These are phyloP conservation scores for Myotis davidii DNA, from an alignment of 2,113 vertebrate species.

Conservation along the genomic window DNA sequence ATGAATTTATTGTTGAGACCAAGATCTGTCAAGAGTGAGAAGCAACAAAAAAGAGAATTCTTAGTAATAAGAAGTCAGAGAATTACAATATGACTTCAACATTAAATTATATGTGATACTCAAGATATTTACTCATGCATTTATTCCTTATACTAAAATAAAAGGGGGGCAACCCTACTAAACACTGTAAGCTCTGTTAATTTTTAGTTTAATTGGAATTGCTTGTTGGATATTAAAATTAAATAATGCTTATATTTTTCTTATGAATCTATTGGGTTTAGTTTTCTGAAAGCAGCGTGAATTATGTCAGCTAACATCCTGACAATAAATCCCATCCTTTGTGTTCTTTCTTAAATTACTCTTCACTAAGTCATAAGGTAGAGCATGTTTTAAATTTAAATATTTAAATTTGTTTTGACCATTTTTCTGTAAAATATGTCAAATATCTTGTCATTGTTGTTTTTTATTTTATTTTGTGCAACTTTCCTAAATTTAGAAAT, in stretches of 20 bases:
- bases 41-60: slow-evolving; percentile 61
- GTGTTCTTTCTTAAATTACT: slow-evolving; percentile 66
- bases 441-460: slow-evolving; percentile 70
- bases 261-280: slow-evolving; percentile 80
- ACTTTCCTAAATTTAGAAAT: slow-evolving; percentile 77
- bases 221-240: slow-evolving; percentile 81
- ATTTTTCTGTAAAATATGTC: slow-evolving; percentile 80
- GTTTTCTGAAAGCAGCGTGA: slow-evolving; percentile 78
- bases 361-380: slow-evolving; percentile 69
- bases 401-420: slow-evolving; percentile 73
- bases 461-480: slow-evolving; percentile 80
- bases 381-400: slow-evolving; percentile 50
- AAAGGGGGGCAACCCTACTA: slow-evolving; percentile 49
- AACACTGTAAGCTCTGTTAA: slow-evolving; percentile 78
- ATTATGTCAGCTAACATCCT: slow-evolving; percentile 73
- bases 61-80: slow-evolving; percentile 77
- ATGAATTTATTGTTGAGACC: slow-evolving; percentile 94
- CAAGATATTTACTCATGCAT: slow-evolving; percentile 86
- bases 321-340: slow-evolving; percentile 73
- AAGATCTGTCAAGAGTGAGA: slow-evolving; percentile 92
- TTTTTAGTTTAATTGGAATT: slow-evolving; percentile 74
- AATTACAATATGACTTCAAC: slow-evolving; percentile 76
- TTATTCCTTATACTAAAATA: slow-evolving; percentile 82
- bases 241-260: slow-evolving; percentile 70
- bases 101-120: slow-evolving; percentile 85